Base-by-base conservation (phyloP, 2,888 invertebrate genomes). In the Hemaris fuciformis region DNA sequence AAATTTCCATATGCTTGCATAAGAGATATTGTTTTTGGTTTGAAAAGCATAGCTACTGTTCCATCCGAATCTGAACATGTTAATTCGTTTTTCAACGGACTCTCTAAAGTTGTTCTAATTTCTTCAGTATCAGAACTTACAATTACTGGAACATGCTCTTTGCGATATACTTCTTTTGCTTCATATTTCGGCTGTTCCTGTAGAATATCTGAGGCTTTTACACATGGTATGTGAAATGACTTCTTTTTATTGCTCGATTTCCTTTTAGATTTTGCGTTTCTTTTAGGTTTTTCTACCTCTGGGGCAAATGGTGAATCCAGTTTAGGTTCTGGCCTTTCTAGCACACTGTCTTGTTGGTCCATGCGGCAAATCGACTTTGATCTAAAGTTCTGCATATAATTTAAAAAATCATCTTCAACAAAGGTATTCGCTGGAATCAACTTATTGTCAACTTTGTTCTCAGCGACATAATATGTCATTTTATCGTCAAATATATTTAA, bases 21-120 rank as follows among this genome's bases (percentile, higher is more conserved):
- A 5, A 83, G 34, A 0, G 83, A 74, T 59, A 84, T 71, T 1
- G 76, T 77, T 73, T 81, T 81, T 0, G 85, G 80, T n/a, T 81
- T 83, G 48, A 79, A 79, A 7, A 83, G 53, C 48, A 84, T 72
- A 3, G 78, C 74, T 4, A 85, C 61, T 4, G 77, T 67, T 27
- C 79, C 74, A 13, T 76, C 76, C 0, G 72, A 65, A 31, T 83
- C 75, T 8, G 68, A 67, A 63, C 65, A 69, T 27, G 59, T 72
- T 48, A 74, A 60, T 20, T 73, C 69, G 57, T 73, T 68, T 38
- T 73, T 71, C 6, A 64, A 63, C 5, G 71, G 58, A 13, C 65
- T 70, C 22, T 72, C 72, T 2, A 71, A 66, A 68, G 65, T 67
- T 2, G 70, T 18, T 48, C 66, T 71, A 72, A 65, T n/a, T 0